Evolutionary conservation across 2,888 invertebrate species (phyloP), one percentile per base, ranked within the genome.

Genomic region (Timema cristinae): DNA sequence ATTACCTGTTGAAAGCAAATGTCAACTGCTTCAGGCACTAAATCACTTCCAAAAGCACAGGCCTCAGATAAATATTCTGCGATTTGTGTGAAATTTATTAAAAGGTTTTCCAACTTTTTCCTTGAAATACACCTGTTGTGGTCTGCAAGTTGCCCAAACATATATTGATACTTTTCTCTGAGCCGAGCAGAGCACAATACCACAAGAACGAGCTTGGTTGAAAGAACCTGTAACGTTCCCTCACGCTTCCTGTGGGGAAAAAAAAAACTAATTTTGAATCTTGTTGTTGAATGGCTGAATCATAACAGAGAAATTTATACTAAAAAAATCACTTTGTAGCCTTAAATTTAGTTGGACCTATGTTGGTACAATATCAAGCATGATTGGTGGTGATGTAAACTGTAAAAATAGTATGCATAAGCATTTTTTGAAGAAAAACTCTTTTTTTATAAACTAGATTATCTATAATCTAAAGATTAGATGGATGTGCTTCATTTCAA

Each of bases 91-190:
- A 92, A 82, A 79, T 89, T 88, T 16, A 85, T 82, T 73, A 93
- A 81, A 70, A 93, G 81, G 0, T 85, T 84, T 6, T 87, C 85
- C 68, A 93, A 82, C 51, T 88, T 83, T 69, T 86, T 84, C 68
- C 88, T 86, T 0, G 90, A 89, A 66, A 92, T 86, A 76, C 90
- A 91, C 54, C 90, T 89, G 79, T 92, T 92, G 78, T 92, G 90
- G 80, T 92, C 91, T 1, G 90, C 87, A 77, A 90, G 85, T 77
- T 90, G 88, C 77, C 87, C 86, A 79, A 91, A 91, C 67, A 93
- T 83, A 68, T 89, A 91, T 73, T 86, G 84, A 76, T 87, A 86
- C 77, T 87, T 87, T 73, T 91, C 90, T 67, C 85, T 81, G 11
- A 90, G 83, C 32, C 87, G 85, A 63, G 89, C 89, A 76, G 86